Conservation (phyloP, 2,888 invertebrate species). For the Plemyria rubiginata region DNA sequence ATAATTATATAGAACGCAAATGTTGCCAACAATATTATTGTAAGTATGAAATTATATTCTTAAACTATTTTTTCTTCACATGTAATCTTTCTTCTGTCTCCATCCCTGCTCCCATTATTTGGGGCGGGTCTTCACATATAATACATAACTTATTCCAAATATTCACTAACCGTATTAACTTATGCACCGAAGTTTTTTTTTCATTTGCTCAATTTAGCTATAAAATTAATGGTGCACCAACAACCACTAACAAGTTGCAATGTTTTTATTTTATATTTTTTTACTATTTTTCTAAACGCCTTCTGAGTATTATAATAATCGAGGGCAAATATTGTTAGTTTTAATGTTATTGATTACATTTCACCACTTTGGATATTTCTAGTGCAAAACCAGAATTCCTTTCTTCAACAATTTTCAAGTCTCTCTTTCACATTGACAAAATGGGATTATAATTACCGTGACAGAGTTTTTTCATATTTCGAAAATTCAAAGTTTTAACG, state of each 20-base stretch:
- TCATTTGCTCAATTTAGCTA: slow-evolving; percentile 26
- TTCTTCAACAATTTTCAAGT: too few species aligned
- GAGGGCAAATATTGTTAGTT: slow-evolving; percentile 35
- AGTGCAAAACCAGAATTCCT: too few species aligned
- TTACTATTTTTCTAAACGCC: slow-evolving; percentile 30
- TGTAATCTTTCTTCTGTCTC: too few species aligned
- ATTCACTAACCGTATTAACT: background rate
- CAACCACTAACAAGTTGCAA: slow-evolving; percentile 35
- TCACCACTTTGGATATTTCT: slow-evolving; percentile 23
- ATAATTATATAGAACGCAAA: background rate
- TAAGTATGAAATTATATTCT: background rate
- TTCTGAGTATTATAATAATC: slow-evolving; percentile 36
- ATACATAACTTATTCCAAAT: background rate
- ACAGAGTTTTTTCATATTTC: too few species aligned
- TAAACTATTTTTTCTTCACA: background rate
- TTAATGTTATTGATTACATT: slow-evolving; percentile 35
- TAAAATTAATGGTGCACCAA: slow-evolving; percentile 15
- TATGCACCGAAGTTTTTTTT: slow-evolving; percentile 5
- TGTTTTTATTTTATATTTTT: slow-evolving; percentile 27
- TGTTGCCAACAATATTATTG: background rate
- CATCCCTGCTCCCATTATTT: too few species aligned
- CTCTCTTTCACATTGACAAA: too few species aligned
- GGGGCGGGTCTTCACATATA: background rate
- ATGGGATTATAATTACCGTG: too few species aligned
- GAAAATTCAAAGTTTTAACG: background rate